These are phyloP conservation scores for Quadriops clusia DNA, from an alignment of 2,888 invertebrate species.

Conservation along the genomic window DNA sequence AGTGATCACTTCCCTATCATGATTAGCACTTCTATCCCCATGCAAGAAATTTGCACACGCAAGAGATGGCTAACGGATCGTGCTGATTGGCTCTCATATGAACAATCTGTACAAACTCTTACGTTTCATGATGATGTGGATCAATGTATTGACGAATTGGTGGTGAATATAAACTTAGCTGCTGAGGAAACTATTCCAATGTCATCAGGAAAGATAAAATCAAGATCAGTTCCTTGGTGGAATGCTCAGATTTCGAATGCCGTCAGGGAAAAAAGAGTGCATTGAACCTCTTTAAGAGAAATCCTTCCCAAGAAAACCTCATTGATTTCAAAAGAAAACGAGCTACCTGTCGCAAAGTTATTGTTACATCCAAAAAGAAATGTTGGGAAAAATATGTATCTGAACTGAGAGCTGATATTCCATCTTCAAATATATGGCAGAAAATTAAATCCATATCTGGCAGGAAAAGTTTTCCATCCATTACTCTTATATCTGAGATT, in stretches of 20 bases:
- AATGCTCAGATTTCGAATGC: not conserved
- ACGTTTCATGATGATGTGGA: no score
- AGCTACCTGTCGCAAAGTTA: not conserved
- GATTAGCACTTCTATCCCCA: not conserved
- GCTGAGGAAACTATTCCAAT: not conserved
- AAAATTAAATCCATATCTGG: no score
- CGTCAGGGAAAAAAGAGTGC: slow-evolving; percentile 1
- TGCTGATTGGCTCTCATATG: slow-evolving; percentile 2
- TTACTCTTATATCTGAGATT: no score
- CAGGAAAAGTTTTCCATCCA: no score
- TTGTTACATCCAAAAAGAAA: not conserved
- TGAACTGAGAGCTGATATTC: no score
- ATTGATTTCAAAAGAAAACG: slow-evolving; percentile 4
- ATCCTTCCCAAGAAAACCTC: not conserved
- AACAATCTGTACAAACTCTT: no score
- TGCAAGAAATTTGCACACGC: not conserved
- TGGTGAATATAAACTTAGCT: not conserved
- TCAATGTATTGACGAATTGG: not conserved
- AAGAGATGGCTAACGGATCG: not conserved
- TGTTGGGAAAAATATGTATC: slow-evolving; percentile 2
- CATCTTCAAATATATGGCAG: no score
- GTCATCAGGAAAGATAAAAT: not conserved
- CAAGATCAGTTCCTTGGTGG: slow-evolving; percentile 5
- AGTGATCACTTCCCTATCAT: slow-evolving; percentile 6
- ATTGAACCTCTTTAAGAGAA: not conserved